Evolutionary conservation across 1,140 invertebrate genomes (phyloP), one percentile per base, ranked within the genome.

Genomic region (Archivesica marissinica): DNA sequence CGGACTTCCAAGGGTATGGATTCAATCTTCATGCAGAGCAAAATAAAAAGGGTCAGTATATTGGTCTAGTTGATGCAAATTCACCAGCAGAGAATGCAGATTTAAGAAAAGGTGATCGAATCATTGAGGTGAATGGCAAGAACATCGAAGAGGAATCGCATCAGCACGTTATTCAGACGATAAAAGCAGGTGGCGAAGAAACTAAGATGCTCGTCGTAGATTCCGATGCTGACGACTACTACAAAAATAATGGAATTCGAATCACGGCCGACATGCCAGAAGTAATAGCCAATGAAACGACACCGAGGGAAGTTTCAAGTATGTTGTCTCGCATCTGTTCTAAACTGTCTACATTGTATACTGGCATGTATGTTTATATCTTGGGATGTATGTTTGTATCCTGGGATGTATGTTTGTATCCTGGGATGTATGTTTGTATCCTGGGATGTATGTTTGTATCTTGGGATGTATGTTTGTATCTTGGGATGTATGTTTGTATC

Each of bases 21-120:
- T 99, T 99, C 94, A 99, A 99, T 94, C 94, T 99, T 64, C 98
- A 99, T 94, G 98, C 98, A 28, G 98, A 99, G 94, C 98, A 98
- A 92, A 96, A 97, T 39, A 97, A 98, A 93, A 96, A 96, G 15
- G 98, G 98, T 6, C 99, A 99, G 93, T 99, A 97, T 93, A 98
- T 99, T 91, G 99, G 99, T 44, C 98, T 99, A 93, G 98, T 99
- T 39, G 99, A 99, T 94, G 96, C 96, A 4, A 96, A 96, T 39
- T 98, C 97, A 4, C 98, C 99, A 11, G 98, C 98, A 15, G 96
- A 98, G 92, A 94, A 95, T 1, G 98, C 98, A 15, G 98, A 98
- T 2, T 94, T 99, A 11, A 95, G 95, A 72, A 96, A 98, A 93
- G 97, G 97, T 47, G 98, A 99, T 94, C 95, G 97, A 61, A 99